Base-by-base conservation (phyloP, 2,113 vertebrate species). In the Coracopsis vasa region DNA sequence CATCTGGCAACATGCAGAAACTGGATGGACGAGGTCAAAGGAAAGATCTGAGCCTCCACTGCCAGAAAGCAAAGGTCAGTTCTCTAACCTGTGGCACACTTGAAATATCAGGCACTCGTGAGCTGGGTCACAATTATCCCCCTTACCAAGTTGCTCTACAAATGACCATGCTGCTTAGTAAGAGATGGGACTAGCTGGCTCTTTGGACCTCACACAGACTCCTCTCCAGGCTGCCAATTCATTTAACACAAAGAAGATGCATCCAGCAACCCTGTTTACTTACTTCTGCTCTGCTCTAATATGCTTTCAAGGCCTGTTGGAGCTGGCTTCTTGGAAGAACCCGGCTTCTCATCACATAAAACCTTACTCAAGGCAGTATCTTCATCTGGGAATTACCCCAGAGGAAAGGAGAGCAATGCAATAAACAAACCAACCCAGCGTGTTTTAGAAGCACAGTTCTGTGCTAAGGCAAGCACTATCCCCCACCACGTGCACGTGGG, bases 291-390 rank as follows among this genome's bases (percentile, higher is more conserved):
- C 3, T 8, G 6, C 31, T 79, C 61, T n/a, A 54, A 81, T 54
- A 66, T 51, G 17, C 45, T 65, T 95, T 81, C 92, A 29, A 71
- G 41, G 58, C 69, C 75, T 8, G 58, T n/a, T 27, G 48, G 11
- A 13, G 74, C 39, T 6, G 41, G 65, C 75, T 97, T 97, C 83
- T 97, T 94, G 87, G 94, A 91, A 54, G 92, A 91, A 37, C 78
- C 93, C 53, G 97, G 97, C 58, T 98, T 96, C 14, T 98, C 98
- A 45, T 98, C 98, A 15, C 97, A 97, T 5, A 98, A 92, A 37
- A 98, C 94, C 53, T 98, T 98, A 33, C 78, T 97, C 73, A 98
- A 50, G 2, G 97, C 98, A 86, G 98, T 97, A 16, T 98, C 98
- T 11, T 80, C 6, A 88, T 98, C 98, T 99, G 90, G 53, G 53